phyloP scores from a whole-genome alignment of 1,140 invertebrate species.

The Lordiphosa collinella region DNA sequence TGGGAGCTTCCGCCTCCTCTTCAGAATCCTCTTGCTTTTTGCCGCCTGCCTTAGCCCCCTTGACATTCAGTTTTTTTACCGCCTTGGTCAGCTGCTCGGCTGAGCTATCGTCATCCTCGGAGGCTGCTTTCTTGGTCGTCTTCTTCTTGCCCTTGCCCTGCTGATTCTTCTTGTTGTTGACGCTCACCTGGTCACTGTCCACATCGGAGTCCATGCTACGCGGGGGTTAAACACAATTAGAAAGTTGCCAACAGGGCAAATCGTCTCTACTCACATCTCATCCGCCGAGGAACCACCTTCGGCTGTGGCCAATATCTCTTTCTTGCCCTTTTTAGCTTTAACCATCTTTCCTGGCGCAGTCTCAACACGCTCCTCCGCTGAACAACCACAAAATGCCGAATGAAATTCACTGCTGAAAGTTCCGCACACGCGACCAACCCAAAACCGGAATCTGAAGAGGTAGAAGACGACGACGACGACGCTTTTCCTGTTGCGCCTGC shows the following conservation, averaged over 20 bases:
- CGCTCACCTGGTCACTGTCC: conserved; percentile 59
- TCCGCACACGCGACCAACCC: conserved; percentile 50
- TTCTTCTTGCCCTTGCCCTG: conserved; percentile 52
- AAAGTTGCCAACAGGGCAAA: conserved; percentile 57
- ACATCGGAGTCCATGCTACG: conserved; percentile 48
- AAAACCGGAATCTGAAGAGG: no score
- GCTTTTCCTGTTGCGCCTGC: conserved; percentile 1
- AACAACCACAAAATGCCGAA: conserved; percentile 59
- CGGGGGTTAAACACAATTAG: conserved; percentile 21
- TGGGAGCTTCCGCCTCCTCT: conserved; percentile 53
- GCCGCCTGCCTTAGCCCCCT: conserved; percentile 55
- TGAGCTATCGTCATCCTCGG: conserved; percentile 47
- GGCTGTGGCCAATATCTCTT: conserved; percentile 74
- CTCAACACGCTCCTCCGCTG: conserved; percentile 77
- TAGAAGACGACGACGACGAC: conserved; percentile 23
- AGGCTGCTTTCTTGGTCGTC: conserved; percentile 46
- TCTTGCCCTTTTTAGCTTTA: conserved; percentile 80
- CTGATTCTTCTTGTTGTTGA: conserved; percentile 75
- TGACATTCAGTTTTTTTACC: conserved; percentile 67
- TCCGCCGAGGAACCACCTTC: conserved; percentile 69
- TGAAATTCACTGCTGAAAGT: conserved; percentile 73
- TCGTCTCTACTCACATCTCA: conserved; percentile 63
- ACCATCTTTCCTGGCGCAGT: conserved; percentile 78
- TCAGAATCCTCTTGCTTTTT: conserved; percentile 74
- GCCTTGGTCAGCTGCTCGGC: conserved; percentile 47